Conservation (phyloP, 2,888 invertebrate genomes). For the Gisinianus flammeolus region DNA sequence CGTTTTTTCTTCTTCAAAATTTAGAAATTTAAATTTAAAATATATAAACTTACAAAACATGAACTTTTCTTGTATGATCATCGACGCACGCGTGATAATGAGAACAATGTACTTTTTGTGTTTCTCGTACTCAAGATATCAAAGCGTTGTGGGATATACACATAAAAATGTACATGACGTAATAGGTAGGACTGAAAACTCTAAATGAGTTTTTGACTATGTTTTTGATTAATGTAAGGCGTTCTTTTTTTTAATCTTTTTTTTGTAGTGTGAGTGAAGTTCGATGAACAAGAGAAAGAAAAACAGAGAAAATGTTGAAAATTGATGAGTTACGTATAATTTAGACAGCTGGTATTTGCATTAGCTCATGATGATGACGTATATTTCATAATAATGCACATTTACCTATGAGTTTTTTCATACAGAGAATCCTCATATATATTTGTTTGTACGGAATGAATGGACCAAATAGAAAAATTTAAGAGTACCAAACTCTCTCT, state of each 20-base stretch:
- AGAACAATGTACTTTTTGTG: too few relatives aligned
- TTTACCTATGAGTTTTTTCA: conserved; percentile 1
- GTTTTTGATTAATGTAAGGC: conserved; percentile 5
- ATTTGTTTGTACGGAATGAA: conserved; percentile 32
- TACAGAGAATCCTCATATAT: too few relatives aligned
- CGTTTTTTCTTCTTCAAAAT: too few relatives aligned
- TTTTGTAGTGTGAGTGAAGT: too few relatives aligned
- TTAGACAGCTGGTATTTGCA: conserved; percentile 6
- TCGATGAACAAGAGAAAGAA: too few relatives aligned
- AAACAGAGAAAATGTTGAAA: neutral
- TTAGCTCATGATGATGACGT: too few relatives aligned
- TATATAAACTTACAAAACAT: too few relatives aligned
- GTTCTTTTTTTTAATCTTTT: neutral
- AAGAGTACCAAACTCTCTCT: neutral
- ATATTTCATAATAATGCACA: neutral
- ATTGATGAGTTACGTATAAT: conserved; percentile 11
- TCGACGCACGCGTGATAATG: too few relatives aligned
- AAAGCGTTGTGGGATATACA: too few relatives aligned
- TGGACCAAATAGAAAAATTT: conserved; percentile 8
- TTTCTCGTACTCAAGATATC: too few relatives aligned
- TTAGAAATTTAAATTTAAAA: too few relatives aligned
- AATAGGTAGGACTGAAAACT: neutral
- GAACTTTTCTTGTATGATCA: too few relatives aligned
- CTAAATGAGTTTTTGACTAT: neutral
- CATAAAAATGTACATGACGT: neutral